Conservation (phyloP, 2,797 vertebrate genomes). For the Florisuga fusca region DNA sequence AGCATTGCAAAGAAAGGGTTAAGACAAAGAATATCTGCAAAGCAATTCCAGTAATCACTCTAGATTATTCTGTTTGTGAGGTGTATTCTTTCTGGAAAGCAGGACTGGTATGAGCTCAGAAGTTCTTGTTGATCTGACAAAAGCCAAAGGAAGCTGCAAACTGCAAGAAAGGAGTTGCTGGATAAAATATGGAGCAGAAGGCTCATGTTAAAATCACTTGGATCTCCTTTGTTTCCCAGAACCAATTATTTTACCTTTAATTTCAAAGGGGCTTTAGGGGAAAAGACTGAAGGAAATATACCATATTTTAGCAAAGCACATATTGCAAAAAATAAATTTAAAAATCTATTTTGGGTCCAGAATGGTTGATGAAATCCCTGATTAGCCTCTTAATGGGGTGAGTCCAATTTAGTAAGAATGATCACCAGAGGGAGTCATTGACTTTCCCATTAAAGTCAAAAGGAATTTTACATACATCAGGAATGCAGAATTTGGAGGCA, state of each 20-base stretch:
- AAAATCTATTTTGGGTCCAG: constrained; percentile 30
- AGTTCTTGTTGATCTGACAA: neutral
- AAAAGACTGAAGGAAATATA: neutral
- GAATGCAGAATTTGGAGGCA: neutral
- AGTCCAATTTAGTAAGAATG: constrained; percentile 56
- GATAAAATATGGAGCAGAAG: neutral
- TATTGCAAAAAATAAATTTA: constrained; percentile 23
- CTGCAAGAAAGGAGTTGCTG: neutral
- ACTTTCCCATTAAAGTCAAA: constrained; percentile 62
- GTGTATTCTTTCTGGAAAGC: neutral
- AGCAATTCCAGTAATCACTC: neutral
- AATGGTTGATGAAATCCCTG: constrained; percentile 44
- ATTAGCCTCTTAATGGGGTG: constrained; percentile 56
- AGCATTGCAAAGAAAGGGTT: constrained; percentile 30
- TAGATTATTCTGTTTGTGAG: neutral
- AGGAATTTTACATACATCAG: constrained; percentile 25
- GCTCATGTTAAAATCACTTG: neutral
- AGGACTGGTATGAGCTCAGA: neutral
- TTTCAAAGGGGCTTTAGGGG: neutral
- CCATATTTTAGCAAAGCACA: neutral
- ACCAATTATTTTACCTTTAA: constrained; percentile 25
- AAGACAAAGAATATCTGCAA: constrained; percentile 4
- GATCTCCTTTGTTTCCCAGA: neutral
- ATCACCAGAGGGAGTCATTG: constrained; percentile 70
- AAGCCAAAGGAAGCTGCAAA: constrained; percentile 17